phyloP scores from a whole-genome alignment of 2,113 vertebrate genomes.

The Poicephalus gulielmi region DNA sequence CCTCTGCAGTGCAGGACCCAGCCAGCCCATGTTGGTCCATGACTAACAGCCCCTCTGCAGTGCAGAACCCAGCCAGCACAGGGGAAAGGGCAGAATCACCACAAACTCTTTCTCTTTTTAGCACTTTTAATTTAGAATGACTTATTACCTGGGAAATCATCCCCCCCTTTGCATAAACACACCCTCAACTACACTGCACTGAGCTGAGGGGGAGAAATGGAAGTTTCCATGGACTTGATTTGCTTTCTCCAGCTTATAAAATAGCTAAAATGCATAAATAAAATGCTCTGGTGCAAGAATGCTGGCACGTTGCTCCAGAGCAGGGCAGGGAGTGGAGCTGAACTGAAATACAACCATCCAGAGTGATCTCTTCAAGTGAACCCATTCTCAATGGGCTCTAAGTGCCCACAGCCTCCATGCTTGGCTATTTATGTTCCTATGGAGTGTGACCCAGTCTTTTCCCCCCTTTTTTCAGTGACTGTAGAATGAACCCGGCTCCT shows the following conservation, averaged over 20 bases:
- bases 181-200: neutral
- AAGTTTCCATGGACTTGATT: neutral
- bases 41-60: neutral
- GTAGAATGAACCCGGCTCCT: neutral
- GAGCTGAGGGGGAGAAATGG: neutral
- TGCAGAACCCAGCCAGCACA: neutral
- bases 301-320: neutral
- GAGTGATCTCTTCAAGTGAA: neutral
- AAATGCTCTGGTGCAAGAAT: conserved; percentile 31
- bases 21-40: neutral
- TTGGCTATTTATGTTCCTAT: conserved; percentile 19
- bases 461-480: neutral
- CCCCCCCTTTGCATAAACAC: neutral
- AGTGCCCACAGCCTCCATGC: neutral
- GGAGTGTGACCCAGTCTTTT: neutral
- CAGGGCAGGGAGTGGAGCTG: fast-evolving
- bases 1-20: too few relatives aligned
- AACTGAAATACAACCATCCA: neutral
- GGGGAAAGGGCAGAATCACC: neutral
- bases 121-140: neutral
- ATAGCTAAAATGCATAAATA: neutral
- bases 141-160: neutral
- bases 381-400: neutral
- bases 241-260: neutral
- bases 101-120: neutral